Base-by-base conservation (phyloP, 2,797 vertebrate genomes). In the Sciurus vulgaris region DNA sequence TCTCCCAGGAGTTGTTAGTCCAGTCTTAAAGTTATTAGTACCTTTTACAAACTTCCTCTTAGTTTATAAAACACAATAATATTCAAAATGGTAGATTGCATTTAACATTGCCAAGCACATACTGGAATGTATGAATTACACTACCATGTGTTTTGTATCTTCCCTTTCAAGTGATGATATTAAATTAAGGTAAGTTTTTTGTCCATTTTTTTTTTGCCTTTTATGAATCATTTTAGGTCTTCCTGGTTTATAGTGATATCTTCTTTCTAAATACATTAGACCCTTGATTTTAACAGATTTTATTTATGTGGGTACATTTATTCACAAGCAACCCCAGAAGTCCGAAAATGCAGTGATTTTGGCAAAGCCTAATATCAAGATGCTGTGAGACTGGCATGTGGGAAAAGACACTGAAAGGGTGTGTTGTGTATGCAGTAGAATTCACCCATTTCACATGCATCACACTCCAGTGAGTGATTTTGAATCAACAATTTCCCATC, bases 141-240 rank as follows among this genome's bases (percentile, higher is more conserved):
- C 82, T 85, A 86, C 63, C 70, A 24, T 89, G 81, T 93, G 83
- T 96, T 93, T 95, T 90, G 6, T 94, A 91, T 95, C 95, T 95
- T 95, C 83, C 74, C 74, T 93, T 95, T 93, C 72, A 78, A 97
- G 86, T 92, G 73, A 86, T 92, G 91, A 93, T 95, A 92, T 72
- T 95, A 93, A 97, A 89, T 76, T 91, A 97, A 97, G 97, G 97
- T 97, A 97, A 97, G 97, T 97, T 95, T 91, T 94, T 77, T 81
- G 41, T 82, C 82, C 51, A 69, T 67, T 82, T 78, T 83, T 84
- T 79, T 90, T 88, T 91, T 63, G 35, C 41, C 72, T 86, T 76
- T 56, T 95, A 77, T 88, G 89, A 94, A 84, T 96, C 33, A 86
- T 93, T 96, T 97, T 72, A 74, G 41, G 56, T 92, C 82, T 59